These are phyloP conservation scores for Noctilio leporinus DNA, from an alignment of 2,113 vertebrate species.

Conservation along the genomic window DNA sequence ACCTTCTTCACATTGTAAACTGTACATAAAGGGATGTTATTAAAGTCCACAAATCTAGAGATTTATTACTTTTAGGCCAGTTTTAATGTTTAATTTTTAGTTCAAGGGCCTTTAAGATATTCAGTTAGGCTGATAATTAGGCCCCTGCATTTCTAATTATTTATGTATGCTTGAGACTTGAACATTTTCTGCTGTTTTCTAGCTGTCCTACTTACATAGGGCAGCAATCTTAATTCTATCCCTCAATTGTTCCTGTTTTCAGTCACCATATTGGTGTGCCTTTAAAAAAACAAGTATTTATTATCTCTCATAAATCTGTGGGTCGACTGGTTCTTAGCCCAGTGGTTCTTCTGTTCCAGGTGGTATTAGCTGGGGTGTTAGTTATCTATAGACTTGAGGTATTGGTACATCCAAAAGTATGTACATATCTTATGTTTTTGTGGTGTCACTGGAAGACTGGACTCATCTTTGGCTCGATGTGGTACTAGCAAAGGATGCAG, in stretches of 20 bases:
- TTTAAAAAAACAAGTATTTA: not conserved
- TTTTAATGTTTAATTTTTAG: not conserved
- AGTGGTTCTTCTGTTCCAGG: not conserved
- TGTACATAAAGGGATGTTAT: too few relatives aligned
- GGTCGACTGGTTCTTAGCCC: not conserved
- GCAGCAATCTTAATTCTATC: not conserved
- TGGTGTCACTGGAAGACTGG: not conserved
- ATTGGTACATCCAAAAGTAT: not conserved
- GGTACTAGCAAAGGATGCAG: not conserved
- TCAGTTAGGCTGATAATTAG: not conserved
- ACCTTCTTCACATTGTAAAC: too few relatives aligned
- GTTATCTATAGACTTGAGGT: not conserved
- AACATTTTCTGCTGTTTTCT: not conserved
- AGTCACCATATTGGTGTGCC: not conserved
- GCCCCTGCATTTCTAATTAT: not conserved
- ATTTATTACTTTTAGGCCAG: not conserved
- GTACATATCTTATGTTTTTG: not conserved
- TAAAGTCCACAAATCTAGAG: not conserved
- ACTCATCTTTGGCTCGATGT: not conserved
- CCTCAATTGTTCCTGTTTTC: not conserved
- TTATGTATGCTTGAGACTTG: not conserved
- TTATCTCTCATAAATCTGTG: not conserved
- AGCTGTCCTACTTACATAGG: not conserved
- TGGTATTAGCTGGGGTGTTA: not conserved
- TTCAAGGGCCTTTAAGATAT: not conserved